These are phyloP conservation scores for Nudaria mundana DNA, from an alignment of 2,888 invertebrate species.

Conservation along the genomic window DNA sequence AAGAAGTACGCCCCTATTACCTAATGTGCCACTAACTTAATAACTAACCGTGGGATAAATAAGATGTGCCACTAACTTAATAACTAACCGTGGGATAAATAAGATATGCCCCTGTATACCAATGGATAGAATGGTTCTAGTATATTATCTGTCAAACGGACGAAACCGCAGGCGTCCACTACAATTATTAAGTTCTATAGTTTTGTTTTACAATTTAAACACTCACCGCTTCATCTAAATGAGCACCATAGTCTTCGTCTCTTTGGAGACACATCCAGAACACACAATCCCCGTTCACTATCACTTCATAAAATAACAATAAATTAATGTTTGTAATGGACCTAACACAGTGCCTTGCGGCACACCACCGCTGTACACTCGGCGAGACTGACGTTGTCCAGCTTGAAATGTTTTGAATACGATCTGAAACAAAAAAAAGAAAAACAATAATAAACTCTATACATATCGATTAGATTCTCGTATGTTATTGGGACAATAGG, in stretches of 20 bases:
- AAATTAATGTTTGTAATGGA: constrained; percentile 29
- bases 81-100: too few species aligned
- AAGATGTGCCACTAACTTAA: too few species aligned
- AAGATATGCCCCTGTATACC: too few species aligned
- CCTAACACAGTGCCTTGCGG: constrained; percentile 55
- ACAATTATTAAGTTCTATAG: not conserved
- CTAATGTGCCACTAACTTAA: too few species aligned
- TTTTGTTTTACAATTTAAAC: constrained; percentile 12
- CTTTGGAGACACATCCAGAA: constrained; percentile 76
- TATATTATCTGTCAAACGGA: too few species aligned
- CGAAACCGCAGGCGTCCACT: too few species aligned
- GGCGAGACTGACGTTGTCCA: constrained; percentile 57
- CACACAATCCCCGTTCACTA: constrained; percentile 45
- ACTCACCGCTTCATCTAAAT: constrained; percentile 71
- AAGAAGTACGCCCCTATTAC: too few species aligned
- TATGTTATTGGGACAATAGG: constrained; percentile 25
- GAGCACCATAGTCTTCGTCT: constrained; percentile 61
- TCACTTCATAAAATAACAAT: constrained; percentile 38
- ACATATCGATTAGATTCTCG: constrained; percentile 42
- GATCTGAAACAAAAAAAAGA: constrained; percentile 77
- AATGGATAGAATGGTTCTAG: too few species aligned
- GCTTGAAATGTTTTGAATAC: constrained; percentile 74
- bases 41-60: too few species aligned
- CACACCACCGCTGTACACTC: constrained; percentile 55
- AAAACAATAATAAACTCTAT: constrained; percentile 75